These are phyloP conservation scores for Leptinotarsa tumamoca DNA, from an alignment of 2,888 invertebrate species.

Conservation along the genomic window DNA sequence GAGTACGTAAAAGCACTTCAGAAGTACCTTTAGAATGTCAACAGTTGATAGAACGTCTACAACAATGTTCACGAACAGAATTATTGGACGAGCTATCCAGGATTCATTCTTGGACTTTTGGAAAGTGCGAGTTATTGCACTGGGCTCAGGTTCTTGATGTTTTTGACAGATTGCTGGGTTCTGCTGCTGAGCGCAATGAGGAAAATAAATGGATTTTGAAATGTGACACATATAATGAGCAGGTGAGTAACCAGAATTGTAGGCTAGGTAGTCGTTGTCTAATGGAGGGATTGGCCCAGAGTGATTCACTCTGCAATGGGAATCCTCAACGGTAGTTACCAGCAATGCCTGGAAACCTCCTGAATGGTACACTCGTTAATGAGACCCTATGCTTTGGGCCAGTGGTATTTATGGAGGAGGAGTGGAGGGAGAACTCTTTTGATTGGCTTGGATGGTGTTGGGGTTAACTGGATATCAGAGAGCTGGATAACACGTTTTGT, in stretches of 20 bases:
- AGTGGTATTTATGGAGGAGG: too few species aligned
- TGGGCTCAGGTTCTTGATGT: slow-evolving; percentile 88
- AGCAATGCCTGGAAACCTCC: too few species aligned
- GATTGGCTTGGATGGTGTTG: too few species aligned
- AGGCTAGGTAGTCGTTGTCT: too few species aligned
- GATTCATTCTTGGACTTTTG: slow-evolving; percentile 86
- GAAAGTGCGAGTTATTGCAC: slow-evolving; percentile 88
- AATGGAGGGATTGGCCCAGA: too few species aligned
- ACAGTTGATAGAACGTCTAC: slow-evolving; percentile 79
- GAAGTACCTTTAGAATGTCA: slow-evolving; percentile 86
- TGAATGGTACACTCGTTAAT: too few species aligned
- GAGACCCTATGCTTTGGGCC: too few species aligned
- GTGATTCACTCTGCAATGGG: too few species aligned
- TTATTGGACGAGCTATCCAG: slow-evolving; percentile 77
- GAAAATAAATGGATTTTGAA: slow-evolving; percentile 78
- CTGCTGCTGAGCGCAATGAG: slow-evolving; percentile 74
- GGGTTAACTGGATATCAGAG: too few species aligned
- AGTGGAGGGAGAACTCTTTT: too few species aligned
- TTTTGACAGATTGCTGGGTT: slow-evolving; percentile 80
- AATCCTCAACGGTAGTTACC: too few species aligned
- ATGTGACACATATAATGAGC: slow-evolving; percentile 72
- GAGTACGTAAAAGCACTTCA: slow-evolving; percentile 85
- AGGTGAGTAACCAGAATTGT: slow-evolving; percentile 41
- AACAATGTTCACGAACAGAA: slow-evolving; percentile 74
- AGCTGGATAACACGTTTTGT: too few species aligned